Percentiles rank a stretch among this genome's conserved stretches.
Conservation (phyloP, 2,888 invertebrate species). For the Corbicula japonica region DNA sequence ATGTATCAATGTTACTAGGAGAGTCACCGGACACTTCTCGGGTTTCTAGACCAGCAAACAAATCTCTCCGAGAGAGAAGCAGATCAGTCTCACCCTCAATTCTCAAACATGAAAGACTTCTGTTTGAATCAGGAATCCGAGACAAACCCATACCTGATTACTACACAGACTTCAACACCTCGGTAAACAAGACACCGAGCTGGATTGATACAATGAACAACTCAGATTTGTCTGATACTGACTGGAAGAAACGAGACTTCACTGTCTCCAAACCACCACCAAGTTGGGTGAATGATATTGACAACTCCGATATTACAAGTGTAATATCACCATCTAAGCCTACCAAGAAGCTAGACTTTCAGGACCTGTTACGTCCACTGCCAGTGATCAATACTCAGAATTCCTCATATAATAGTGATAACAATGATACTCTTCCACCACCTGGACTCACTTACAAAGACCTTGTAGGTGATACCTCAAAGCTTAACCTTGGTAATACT, state of each 20-base stretch:
- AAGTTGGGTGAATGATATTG: constrained; percentile 78
- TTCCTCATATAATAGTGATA: constrained; percentile 53
- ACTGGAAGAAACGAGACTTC: constrained; percentile 71
- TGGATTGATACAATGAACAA: constrained; percentile 73
- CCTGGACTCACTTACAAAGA: constrained; percentile 62
- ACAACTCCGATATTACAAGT: constrained; percentile 74
- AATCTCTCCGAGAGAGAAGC: constrained; percentile 66
- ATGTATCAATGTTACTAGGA: constrained; percentile 60
- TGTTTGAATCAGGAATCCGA: constrained; percentile 65
- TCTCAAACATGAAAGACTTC: constrained; percentile 66
- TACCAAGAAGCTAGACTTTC: constrained; percentile 49
- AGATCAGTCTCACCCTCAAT: constrained; percentile 73
- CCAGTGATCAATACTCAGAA: constrained; percentile 69
- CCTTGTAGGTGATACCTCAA: constrained; percentile 56
- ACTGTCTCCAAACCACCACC: constrained; percentile 71
- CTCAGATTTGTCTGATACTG: constrained; percentile 68
- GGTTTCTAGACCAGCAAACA: constrained; percentile 49
- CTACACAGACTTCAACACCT: constrained; percentile 63
- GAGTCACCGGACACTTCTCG: constrained; percentile 56
- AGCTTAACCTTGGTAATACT: constrained; percentile 44
- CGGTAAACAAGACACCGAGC: constrained; percentile 66
- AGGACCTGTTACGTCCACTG: constrained; percentile 58
- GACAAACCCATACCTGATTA: constrained; percentile 62
- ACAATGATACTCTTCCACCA: constrained; percentile 58
- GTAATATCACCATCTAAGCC: constrained; percentile 61